Percentiles rank a stretch among this genome's conserved stretches.
Conservation (phyloP, 2,797 vertebrate species). For the Mus spretus region DNA sequence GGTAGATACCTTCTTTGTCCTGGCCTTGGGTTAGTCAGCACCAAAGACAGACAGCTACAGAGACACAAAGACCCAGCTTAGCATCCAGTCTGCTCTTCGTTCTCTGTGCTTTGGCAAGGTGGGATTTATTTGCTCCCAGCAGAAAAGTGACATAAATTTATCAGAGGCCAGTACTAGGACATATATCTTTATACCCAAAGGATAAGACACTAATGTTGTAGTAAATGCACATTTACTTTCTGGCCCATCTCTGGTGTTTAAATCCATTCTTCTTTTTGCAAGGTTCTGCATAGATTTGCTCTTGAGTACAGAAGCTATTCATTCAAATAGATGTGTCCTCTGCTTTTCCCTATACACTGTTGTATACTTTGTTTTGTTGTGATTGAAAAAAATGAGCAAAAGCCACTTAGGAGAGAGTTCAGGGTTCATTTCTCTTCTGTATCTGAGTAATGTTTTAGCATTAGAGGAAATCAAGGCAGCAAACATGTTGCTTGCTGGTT, state of each 20-base stretch:
- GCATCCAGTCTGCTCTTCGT: background rate
- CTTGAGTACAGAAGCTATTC: background rate
- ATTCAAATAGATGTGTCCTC: background rate
- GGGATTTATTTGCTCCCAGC: background rate
- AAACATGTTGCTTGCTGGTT: too few species aligned
- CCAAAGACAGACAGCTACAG: background rate
- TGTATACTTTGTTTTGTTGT: background rate
- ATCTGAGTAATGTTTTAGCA: background rate
- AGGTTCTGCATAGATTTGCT: background rate
- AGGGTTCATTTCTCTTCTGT: background rate
- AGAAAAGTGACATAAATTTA: background rate
- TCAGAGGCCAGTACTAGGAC: background rate
- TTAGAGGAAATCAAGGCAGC: too few species aligned
- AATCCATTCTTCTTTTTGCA: background rate
- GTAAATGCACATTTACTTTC: background rate
- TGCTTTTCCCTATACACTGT: background rate
- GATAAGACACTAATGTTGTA: background rate
- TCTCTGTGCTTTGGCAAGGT: background rate
- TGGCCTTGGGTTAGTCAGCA: background rate
- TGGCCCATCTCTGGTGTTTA: background rate
- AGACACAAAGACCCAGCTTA: background rate
- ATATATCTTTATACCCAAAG: background rate
- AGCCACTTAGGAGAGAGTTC: background rate
- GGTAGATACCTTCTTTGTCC: background rate
- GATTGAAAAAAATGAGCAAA: background rate